Base-by-base conservation (phyloP, 2,797 vertebrate genomes). In the Pipistrellus pygmaeus region DNA sequence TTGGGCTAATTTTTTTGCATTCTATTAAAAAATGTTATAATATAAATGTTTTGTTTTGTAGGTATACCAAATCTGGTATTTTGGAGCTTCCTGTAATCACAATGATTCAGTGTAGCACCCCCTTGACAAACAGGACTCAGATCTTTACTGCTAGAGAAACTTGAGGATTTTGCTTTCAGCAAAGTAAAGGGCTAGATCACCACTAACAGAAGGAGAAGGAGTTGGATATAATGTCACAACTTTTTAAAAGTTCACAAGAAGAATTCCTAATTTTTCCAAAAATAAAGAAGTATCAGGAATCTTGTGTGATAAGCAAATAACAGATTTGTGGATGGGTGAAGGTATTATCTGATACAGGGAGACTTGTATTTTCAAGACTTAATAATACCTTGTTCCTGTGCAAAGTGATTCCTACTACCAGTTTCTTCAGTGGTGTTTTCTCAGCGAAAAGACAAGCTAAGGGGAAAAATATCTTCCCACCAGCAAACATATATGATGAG, bases 201-300 rank as follows among this genome's bases (percentile, higher is more conserved):
- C 25, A 82, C 62, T 30, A 76, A 38, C 9, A 15, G 71, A 92
- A 75, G 71, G 8, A 75, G 62, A 92, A 75, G 71, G 8, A 75
- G 62, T 13, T 81, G 25, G 71, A 51, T 81, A 41, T 68, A 81
- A 57, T 87, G 66, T 30, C 93, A 78, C 30, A 87, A 17, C 27
- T 21, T 81, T 30, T 30, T 87, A 72, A 91, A 80, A 75, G 46
- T 90, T 94, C 27, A 76, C 23, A 55, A 72, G 38, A 62, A 62
- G 25, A 25, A 89, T 2, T 46, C 3, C 3, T 57, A 8, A 20
- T 62, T n/a, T 18, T 18, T 85, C 18, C 14, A 71, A 57, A 92
- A 73, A 77, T 38, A 85, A 88, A 88, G 32, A 85, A 90, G 86
- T 88, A 69, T 17, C 27, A 68, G 17, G 10, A 82, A 77, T 92